These are phyloP conservation scores for Malurus melanocephalus DNA, from an alignment of 2,113 vertebrate species.

Conservation along the genomic window DNA sequence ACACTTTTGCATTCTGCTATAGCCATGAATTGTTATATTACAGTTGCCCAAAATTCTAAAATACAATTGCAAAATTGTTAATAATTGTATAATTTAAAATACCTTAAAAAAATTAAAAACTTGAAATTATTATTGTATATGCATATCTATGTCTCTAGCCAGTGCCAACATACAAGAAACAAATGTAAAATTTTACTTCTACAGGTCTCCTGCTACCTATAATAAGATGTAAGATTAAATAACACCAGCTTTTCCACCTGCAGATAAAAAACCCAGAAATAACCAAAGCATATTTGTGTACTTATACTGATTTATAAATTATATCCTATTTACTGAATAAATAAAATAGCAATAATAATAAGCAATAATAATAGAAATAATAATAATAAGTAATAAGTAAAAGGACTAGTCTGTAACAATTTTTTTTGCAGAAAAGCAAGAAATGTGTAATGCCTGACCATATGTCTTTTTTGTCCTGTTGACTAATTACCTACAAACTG, in stretches of 20 bases:
- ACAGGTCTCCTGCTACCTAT: background rate
- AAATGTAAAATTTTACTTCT: background rate
- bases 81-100: background rate
- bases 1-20: background rate
- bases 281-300: background rate
- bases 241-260: background rate
- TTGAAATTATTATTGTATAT: background rate
- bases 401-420: background rate
- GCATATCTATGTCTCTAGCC: background rate
- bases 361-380: background rate
- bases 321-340: background rate
- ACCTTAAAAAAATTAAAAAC: background rate
- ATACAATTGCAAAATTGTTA: background rate
- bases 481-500: slow-evolving; percentile 60
- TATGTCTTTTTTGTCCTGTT: slow-evolving; percentile 35
- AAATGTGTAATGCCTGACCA: slow-evolving; percentile 13
- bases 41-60: background rate
- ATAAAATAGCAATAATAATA: slow-evolving; percentile 19
- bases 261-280: slow-evolving; percentile 10
- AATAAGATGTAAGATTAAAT: slow-evolving; percentile 15
- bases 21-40: background rate
- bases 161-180: background rate
- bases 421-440: slow-evolving; percentile 27
- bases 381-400: background rate
- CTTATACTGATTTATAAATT: slow-evolving; percentile 30